Evolutionary conservation across 1,140 invertebrate species (phyloP).

Genomic region (Drosophila pallidifrons): DNA sequence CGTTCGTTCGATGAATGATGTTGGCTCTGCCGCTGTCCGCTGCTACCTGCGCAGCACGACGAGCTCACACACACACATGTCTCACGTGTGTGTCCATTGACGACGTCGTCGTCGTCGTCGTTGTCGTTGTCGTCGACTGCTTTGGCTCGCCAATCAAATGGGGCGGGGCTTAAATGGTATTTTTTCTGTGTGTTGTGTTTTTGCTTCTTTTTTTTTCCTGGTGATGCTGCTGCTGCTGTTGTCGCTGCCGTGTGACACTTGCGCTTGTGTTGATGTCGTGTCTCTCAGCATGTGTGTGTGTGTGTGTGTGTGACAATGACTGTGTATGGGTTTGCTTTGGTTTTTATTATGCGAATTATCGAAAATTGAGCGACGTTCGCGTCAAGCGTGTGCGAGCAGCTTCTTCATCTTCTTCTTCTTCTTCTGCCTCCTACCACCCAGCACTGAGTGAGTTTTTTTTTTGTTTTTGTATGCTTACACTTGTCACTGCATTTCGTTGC

Average conservation of each 20-base stretch:
- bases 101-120: constrained; percentile 58
- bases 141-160: constrained; percentile 84
- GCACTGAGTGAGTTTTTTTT: constrained; percentile 38
- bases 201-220: constrained; percentile 45
- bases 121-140: constrained; percentile 44
- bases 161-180: constrained; percentile 82
- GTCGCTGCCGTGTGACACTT: constrained; percentile 69
- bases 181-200: constrained; percentile 27
- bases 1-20: constrained; percentile 73
- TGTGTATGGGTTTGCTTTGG: constrained; percentile 28
- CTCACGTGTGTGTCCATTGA: constrained; percentile 72
- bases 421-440: constrained; percentile 13
- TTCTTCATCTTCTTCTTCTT: background rate
- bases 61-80: constrained; percentile 42
- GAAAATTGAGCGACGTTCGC: constrained; percentile 69
- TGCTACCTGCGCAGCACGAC: constrained; percentile 61
- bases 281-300: background rate
- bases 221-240: constrained; percentile 29
- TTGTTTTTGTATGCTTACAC: background rate
- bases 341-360: constrained; percentile 82
- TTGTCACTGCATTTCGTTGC: constrained; percentile 1
- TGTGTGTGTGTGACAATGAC: constrained; percentile 4
- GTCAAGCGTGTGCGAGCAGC: constrained; percentile 19
- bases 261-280: constrained; percentile 36
- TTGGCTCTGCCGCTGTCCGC: constrained; percentile 52